Evolutionary conservation across 2,113 vertebrate species (phyloP).

Genomic region (Halichoeres trimaculatus): DNA sequence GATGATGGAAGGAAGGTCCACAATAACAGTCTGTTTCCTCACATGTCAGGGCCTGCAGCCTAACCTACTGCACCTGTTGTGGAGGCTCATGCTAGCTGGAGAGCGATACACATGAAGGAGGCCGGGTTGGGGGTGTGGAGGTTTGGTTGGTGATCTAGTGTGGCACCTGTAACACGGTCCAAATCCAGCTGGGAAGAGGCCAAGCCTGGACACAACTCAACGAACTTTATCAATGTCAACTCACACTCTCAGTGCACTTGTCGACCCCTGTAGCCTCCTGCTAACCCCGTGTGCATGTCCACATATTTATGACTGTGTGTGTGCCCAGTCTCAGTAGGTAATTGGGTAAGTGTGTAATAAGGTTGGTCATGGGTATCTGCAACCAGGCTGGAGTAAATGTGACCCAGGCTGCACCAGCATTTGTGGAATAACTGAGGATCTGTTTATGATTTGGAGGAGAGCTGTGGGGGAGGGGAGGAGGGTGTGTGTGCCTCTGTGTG

Average conservation of each 20-base stretch:
- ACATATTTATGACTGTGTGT: slow-evolving; percentile 10
- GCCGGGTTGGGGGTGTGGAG: not conserved
- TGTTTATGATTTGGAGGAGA: slow-evolving; percentile 63
- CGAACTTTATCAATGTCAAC: slow-evolving; percentile 56
- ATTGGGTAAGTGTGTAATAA: slow-evolving; percentile 78
- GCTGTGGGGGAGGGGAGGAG: slow-evolving; percentile 6
- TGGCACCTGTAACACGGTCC: slow-evolving; percentile 76
- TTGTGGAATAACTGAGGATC: slow-evolving; percentile 58
- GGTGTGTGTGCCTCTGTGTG: not conserved
- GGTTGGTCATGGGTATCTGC: slow-evolving; percentile 79
- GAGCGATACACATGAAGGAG: slow-evolving; percentile 32
- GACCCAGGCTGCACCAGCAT: slow-evolving; percentile 57
- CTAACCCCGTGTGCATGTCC: slow-evolving; percentile 42
- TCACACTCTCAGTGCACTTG: slow-evolving; percentile 60
- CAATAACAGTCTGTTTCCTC: slow-evolving; percentile 82
- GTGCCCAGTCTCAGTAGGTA: slow-evolving; percentile 59
- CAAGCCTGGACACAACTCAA: slow-evolving; percentile 45
- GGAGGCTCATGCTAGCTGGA: slow-evolving; percentile 70
- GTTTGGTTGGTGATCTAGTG: slow-evolving; percentile 50
- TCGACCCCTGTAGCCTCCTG: slow-evolving; percentile 57
- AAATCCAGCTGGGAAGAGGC: slow-evolving; percentile 64
- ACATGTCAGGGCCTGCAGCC: slow-evolving; percentile 77
- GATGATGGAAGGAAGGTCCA: slow-evolving; percentile 74
- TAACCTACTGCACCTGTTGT: slow-evolving; percentile 86
- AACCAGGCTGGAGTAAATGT: slow-evolving; percentile 52